Percentiles rank a stretch among this genome's conserved stretches.
Evolutionary conservation across 2,113 vertebrate genomes (phyloP).

Genomic region (Ameiurus melas): DNA sequence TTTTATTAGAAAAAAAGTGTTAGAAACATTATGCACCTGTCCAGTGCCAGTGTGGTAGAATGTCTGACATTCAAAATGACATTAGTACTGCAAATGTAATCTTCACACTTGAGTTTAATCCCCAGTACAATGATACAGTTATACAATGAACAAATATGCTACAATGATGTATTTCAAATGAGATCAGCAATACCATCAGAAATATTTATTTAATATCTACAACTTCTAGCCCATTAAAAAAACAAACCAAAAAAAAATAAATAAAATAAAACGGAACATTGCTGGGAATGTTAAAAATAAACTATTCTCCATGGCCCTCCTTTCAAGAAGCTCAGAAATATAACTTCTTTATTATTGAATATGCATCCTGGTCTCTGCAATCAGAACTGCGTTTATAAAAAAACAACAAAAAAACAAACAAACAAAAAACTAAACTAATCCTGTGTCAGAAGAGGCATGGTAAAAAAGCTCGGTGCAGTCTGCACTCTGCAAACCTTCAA

Average conservation of each 20-base stretch:
- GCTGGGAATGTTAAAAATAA: neutral
- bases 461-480: neutral
- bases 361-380: conserved; percentile 28
- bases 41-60: conserved; percentile 46
- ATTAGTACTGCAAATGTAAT: conserved; percentile 42
- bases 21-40: conserved; percentile 52
- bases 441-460: conserved; percentile 26
- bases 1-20: conserved; percentile 59
- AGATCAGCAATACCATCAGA: conserved; percentile 40
- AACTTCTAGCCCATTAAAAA: conserved; percentile 45
- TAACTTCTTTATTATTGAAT: conserved; percentile 22
- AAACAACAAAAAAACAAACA: neutral
- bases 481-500: conserved; percentile 23
- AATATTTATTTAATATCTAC: conserved; percentile 46
- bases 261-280: conserved; percentile 24
- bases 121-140: conserved; percentile 48
- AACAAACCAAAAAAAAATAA: neutral
- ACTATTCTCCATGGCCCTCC: neutral
- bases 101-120: conserved; percentile 43
- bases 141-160: conserved; percentile 49
- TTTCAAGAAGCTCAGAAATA: neutral
- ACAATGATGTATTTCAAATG: conserved; percentile 47
- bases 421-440: neutral
- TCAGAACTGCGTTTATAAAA: neutral
- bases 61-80: conserved; percentile 46